A percentile compares a stretch with the other conserved stretches of the same genome.
Evolutionary conservation across 2,888 invertebrate genomes (phyloP).

Genomic region (Nomada ruficornis): DNA sequence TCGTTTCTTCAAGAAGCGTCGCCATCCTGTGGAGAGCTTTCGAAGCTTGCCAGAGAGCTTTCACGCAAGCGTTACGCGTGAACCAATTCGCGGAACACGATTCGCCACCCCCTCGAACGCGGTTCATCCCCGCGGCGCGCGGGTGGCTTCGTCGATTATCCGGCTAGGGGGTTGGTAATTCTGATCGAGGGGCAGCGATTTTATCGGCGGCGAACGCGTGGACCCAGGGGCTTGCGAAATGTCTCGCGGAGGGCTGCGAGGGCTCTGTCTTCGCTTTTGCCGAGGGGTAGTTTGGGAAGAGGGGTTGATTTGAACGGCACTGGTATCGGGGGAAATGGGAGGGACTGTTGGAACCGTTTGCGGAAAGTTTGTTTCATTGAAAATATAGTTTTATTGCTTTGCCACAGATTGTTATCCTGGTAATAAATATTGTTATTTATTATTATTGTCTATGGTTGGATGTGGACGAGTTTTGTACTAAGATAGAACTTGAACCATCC

Average conservation of each 20-base stretch:
- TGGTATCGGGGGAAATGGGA: neutral
- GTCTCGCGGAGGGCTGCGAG: conserved; percentile 54
- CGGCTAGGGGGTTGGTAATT: conserved; percentile 61
- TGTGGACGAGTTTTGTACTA: no score
- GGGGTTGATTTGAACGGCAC: neutral
- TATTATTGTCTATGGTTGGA: no score
- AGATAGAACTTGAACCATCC: no score
- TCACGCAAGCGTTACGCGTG: conserved; percentile 15
- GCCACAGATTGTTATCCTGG: no score
- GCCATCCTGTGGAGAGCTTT: conserved; percentile 75
- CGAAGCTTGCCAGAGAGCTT: conserved; percentile 65
- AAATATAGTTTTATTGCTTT: no score
- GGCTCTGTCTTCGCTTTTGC: conserved; percentile 50
- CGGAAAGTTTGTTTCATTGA: no score
- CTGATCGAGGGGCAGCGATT: conserved; percentile 70
- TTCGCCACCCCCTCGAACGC: conserved; percentile 41
- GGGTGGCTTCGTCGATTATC: neutral
- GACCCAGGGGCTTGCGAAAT: conserved; percentile 45
- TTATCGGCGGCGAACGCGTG: conserved; percentile 77
- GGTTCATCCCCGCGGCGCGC: conserved; percentile 49
- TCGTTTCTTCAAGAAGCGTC: conserved; percentile 65
- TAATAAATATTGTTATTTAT: no score
- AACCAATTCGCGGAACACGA: neutral
- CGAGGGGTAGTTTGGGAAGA: conserved; percentile 8
- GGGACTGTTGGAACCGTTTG: neutral